Conservation (phyloP, 30 jellyfish, hydroid and myxozoan species). For the Aurelia sp. region DNA sequence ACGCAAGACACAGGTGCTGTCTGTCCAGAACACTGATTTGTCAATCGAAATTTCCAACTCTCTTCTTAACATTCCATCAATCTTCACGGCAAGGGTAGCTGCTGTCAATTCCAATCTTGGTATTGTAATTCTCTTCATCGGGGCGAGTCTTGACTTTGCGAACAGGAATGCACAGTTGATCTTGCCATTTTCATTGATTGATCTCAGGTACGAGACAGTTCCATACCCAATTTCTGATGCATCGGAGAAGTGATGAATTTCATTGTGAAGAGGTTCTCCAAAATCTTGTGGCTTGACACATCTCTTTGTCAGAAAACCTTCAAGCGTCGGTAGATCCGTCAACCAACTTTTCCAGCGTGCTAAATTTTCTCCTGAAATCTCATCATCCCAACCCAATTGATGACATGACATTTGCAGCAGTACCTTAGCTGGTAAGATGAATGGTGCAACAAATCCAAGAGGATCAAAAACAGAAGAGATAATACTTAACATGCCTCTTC, state of each 20-base stretch:
- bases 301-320: background rate
- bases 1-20: constrained; percentile 45
- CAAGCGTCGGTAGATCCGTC: too few relatives aligned
- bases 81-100: constrained; percentile 19
- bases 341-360: too few relatives aligned
- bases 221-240: constrained; percentile 5
- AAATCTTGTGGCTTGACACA: background rate
- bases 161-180: background rate
- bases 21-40: constrained; percentile 53
- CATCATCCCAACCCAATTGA: background rate
- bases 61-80: background rate
- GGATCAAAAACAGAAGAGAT: constrained; percentile 61
- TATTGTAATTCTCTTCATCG: constrained; percentile 35
- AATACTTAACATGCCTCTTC: constrained; percentile 49
- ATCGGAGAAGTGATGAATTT: constrained; percentile 19
- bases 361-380: background rate
- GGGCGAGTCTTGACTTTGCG: constrained; percentile 61
- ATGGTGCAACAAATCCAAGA: constrained; percentile 67
- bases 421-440: constrained; percentile 60
- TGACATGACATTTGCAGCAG: constrained; percentile 45
- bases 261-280: background rate
- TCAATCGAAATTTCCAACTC: constrained; percentile 6
- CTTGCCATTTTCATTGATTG: too few relatives aligned
- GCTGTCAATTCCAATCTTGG: constrained; percentile 57
- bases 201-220: too few relatives aligned